Base-by-base conservation (phyloP, 1,140 invertebrate species). In the Drosophila pandora region DNA sequence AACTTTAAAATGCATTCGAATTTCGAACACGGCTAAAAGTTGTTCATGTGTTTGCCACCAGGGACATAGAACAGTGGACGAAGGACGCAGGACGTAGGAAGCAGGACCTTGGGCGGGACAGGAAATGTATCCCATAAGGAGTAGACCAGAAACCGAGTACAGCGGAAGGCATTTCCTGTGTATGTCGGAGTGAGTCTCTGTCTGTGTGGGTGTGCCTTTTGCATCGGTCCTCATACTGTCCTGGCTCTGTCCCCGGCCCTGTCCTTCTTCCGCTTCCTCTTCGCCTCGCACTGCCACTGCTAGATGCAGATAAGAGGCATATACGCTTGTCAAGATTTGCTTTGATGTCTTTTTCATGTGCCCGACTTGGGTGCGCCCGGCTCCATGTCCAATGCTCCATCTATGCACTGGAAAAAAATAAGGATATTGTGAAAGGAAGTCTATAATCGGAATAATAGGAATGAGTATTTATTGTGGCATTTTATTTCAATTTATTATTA, bases 281-380 rank as follows among this genome's bases (percentile, higher is more conserved):
- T 49, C 41, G 8, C 5, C 17, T 37, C 28, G 13, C 28, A 34
- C 30, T 48, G 60, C 45, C 49, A 62, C 30, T 9, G 73, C 53
- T 74, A 73, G 81, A 82, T 85, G 81, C 82, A 85, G 81, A 85
- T 85, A 87, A 85, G 82, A 67, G 69, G 78, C 82, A 85, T 77
- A 81, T 64, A 62, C 62, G 59, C 82, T 82, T 87, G 81, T 85
- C 82, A 85, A 85, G 81, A 85, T 82, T 87, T 78, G 82, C 81
- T 85, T 85, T 85, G 81, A 85, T 85, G 83, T 85, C 81, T 85
- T 85, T 87, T 85, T 85, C 81, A 85, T 87, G 82, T 87, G 79
- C 77, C 81, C 81, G 63, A 65, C 71, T 74, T 74, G 71, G 71
- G 71, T 64, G 71, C 70, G 72, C 60, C 72, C 69, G 32, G 22